Evolutionary conservation across 2,797 vertebrate genomes (phyloP), one percentile per base, ranked within the genome.

Genomic region (Paguma larvata): DNA sequence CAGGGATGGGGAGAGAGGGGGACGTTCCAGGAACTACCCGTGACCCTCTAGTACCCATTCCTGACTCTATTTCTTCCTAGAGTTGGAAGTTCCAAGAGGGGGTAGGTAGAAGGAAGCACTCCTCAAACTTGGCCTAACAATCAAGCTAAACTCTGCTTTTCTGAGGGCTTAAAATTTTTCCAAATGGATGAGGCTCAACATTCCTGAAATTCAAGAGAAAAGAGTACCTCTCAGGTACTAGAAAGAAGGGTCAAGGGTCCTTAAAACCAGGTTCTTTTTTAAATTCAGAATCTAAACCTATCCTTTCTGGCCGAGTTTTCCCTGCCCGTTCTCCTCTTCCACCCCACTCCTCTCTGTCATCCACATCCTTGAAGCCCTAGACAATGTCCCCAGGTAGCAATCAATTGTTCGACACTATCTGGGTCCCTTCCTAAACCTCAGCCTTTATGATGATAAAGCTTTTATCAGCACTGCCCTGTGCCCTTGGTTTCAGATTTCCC

Each of bases 301-400:
- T 62, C 48, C 63, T 86, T 15, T 32, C 41, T 72, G 62, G 59
- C 30, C 5, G 14, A 67, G 14, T 80, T n/a, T 46, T 38, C 44
- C 23, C 21, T 21, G 21, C 18, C 34, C 3, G 6, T 34, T 44
- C 46, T 34, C 53, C 68, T 75, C 53, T 85, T 51, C 46, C 11
- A 21, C 21, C 48, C 59, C 30, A 10, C 41, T 91, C 27, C 48
- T 86, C 46, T 70, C 53, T 27, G 34, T 84, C 78, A 62, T 89
- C 84, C 41, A 67, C 44, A 34, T 91, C 90, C 79, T 87, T 62
- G 59, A 97, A 94, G 78, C 67, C 73, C 67, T 65, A 80, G 84
- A 80, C 46, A 77, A 46, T 51, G n/a, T 92, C 77, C 46, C 75
- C 41, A 51, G 53, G 88, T 46, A 77, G 46, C 48, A 80, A 30